Evolutionary conservation across 2,888 invertebrate genomes (phyloP), one percentile per base, ranked within the genome.

Genomic region (Nymphalis c-album): DNA sequence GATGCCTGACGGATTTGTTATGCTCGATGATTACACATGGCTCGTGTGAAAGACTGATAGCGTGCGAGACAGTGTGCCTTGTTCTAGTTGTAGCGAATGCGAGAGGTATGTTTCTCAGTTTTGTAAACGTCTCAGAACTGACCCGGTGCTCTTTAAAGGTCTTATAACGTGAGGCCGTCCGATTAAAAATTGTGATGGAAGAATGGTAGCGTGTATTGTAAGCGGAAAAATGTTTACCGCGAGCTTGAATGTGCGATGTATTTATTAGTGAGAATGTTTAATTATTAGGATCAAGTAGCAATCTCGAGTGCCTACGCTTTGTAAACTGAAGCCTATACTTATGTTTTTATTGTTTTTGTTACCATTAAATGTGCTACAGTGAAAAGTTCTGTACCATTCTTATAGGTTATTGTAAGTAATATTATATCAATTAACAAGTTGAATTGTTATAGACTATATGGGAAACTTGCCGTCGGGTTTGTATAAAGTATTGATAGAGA

Each of bases 241-340:
- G 80, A 76, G 85, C 80, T 80, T 84, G 88, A 83, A 81, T 83
- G 87, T 84, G 86, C 80, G 87, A 80, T 79, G 89, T 92, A 92
- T 92, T 92, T 92, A 92, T 92, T 92, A 84, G 91, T 91, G 89
- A 89, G 91, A 89, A 88, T 89, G 91, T 83, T 82, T 88, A 86
- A 82, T 77, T 83, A 75, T 47, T 85, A 90, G 88, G 85, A 80
- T 86, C 85, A 90, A 89, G 87, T 90, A 91, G 92, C 91, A 92
- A 92, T 92, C 92, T 92, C 92, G 92, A 92, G 92, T 92, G 92
- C 92, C 92, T 92, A 91, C 88, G 92, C 92, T 91, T 91, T 91
- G 91, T 92, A 91, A 90, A 91, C 86, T 88, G 87, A 91, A 91
- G 90, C 90, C 86, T 90, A 82, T 86, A 81, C 79, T 78, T 85